Conservation (phyloP, 30 jellyfish, hydroid and myxozoan genomes). For the Hydractinia symbiolongicarpus region DNA sequence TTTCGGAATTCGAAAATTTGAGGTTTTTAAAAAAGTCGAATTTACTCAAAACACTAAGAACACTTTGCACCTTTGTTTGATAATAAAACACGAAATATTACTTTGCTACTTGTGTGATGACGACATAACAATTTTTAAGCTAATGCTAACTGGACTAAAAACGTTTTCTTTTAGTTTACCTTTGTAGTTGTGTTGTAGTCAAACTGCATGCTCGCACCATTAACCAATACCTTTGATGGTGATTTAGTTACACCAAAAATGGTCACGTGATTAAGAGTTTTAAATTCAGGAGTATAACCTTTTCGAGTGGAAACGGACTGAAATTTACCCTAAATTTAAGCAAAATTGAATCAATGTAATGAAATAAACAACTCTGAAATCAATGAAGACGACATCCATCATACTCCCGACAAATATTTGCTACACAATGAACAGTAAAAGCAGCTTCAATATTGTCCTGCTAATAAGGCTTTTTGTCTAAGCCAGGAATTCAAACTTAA, state of each 20-base stretch:
- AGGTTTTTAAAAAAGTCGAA: too few relatives aligned
- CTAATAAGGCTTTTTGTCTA: neutral
- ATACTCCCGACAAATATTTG: too few relatives aligned
- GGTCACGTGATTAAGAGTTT: constrained; percentile 32
- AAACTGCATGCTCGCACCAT: constrained; percentile 46
- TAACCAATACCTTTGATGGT: constrained; percentile 45
- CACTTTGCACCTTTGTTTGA: too few relatives aligned
- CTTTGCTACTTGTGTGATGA: too few relatives aligned
- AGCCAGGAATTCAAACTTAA: neutral
- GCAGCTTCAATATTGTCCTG: neutral
- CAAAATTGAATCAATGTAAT: neutral
- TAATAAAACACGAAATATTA: too few relatives aligned
- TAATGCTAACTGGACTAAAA: too few relatives aligned
- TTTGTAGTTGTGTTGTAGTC: constrained; percentile 17
- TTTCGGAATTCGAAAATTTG: too few relatives aligned
- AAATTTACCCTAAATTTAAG: constrained; percentile 28
- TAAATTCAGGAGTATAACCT: constrained; percentile 50
- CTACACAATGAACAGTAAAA: neutral
- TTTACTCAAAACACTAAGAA: too few relatives aligned
- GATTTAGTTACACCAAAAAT: constrained; percentile 45
- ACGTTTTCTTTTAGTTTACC: neutral
- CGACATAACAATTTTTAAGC: too few relatives aligned
- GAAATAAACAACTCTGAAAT: neutral
- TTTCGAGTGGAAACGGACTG: constrained; percentile 23
- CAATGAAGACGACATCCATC: neutral